A percentile compares a stretch with the other conserved stretches of the same genome.
Evolutionary conservation across 1,140 invertebrate species (phyloP).

Genomic region (Dinothrombium tinctorium): DNA sequence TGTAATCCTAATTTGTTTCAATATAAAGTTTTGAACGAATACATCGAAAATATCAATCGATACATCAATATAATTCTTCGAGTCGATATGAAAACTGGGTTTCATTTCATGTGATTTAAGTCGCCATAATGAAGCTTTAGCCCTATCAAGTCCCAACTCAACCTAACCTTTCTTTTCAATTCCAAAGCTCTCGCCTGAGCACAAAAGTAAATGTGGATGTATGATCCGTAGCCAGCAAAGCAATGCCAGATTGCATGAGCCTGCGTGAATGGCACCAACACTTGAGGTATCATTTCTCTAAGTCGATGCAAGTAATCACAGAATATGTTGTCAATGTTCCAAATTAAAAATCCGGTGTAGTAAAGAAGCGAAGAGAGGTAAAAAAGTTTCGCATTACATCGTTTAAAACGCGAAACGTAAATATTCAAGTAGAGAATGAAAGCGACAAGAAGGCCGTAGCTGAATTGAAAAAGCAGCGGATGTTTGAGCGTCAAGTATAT

Average conservation of each 20-base stretch:
- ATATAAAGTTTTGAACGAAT: no score
- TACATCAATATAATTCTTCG: no score
- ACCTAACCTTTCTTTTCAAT: no score
- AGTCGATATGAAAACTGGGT: no score
- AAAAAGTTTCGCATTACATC: neutral
- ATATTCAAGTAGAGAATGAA: neutral
- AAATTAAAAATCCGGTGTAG: conserved; percentile 9
- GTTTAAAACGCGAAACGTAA: neutral
- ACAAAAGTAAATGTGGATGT: no score
- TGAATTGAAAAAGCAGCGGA: conserved; percentile 14
- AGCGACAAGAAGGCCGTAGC: neutral
- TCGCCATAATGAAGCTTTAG: no score
- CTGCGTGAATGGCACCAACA: conserved; percentile 17
- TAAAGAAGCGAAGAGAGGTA: conserved; percentile 7
- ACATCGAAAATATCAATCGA: no score
- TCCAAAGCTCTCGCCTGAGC: no score
- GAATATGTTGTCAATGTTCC: conserved; percentile 15
- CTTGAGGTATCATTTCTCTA: conserved; percentile 5
- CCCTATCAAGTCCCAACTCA: no score
- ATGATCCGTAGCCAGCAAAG: conserved; percentile 17
- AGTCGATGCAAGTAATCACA: conserved; percentile 7
- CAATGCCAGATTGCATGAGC: conserved; percentile 21
- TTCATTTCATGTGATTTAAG: no score
- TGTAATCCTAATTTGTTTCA: no score
- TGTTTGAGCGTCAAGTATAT: conserved; percentile 13